phyloP scores from a whole-genome alignment of 2,113 vertebrate species.

The Hippocampus guttulatus region DNA sequence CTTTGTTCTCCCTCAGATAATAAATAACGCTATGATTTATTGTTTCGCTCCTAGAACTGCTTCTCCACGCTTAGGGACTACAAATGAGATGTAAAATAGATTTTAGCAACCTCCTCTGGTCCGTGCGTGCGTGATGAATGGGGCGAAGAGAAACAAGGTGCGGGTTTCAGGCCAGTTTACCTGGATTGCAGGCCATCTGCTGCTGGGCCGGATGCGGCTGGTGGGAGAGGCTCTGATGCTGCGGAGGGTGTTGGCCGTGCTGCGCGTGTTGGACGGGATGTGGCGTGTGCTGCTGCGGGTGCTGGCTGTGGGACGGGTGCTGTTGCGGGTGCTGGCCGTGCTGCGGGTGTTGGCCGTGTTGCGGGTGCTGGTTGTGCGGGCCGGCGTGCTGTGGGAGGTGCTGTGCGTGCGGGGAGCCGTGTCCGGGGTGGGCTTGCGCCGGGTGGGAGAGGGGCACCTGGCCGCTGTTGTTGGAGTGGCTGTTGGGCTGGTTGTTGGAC shows the following conservation, averaged over 20 bases:
- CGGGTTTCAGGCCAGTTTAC: slow-evolving; percentile 64
- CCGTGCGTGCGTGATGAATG: slow-evolving; percentile 16
- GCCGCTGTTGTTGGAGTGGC: slow-evolving; percentile 74
- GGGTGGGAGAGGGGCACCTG: slow-evolving; percentile 82
- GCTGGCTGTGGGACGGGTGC: slow-evolving; percentile 67
- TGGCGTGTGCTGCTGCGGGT: slow-evolving; percentile 70
- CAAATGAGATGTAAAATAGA: slow-evolving; percentile 19
- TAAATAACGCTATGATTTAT: slow-evolving; percentile 57
- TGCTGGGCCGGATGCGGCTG: slow-evolving; percentile 81
- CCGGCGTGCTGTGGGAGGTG: slow-evolving; percentile 68
- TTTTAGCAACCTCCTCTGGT: not conserved
- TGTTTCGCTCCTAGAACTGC: slow-evolving; percentile 25
- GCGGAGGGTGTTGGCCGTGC: slow-evolving; percentile 70
- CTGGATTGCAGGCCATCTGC: slow-evolving; percentile 84
- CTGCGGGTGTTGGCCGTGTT: slow-evolving; percentile 64
- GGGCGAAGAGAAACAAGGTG: slow-evolving; percentile 14
- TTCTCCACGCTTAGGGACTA: slow-evolving; percentile 30
- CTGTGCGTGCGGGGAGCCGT: slow-evolving; percentile 71
- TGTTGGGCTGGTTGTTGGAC: slow-evolving; percentile 77
- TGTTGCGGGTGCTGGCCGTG: slow-evolving; percentile 64
- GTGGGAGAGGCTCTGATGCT: slow-evolving; percentile 79
- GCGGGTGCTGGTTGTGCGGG: slow-evolving; percentile 65
- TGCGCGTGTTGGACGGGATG: slow-evolving; percentile 71
- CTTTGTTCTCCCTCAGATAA: slow-evolving; percentile 69
- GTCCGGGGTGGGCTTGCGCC: slow-evolving; percentile 72